phyloP scores from a whole-genome alignment of 2,888 invertebrate species.

The Noctua fimbriata region DNA sequence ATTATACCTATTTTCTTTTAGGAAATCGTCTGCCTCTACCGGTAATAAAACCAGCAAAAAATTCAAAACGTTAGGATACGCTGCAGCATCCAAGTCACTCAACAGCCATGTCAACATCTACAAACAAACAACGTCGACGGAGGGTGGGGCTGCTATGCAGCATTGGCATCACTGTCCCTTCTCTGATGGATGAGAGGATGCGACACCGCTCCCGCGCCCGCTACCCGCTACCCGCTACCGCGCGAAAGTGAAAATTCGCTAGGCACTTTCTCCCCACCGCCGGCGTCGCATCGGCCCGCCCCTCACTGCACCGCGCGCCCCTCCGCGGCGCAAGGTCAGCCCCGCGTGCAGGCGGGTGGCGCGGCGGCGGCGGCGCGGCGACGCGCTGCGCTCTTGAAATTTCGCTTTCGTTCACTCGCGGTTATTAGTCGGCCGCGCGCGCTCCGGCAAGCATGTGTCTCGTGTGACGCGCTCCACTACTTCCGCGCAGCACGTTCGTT shows the following conservation, averaged over 20 bases:
- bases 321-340: conserved; percentile 84
- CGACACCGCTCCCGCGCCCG: conserved; percentile 76
- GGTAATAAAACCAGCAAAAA: not conserved
- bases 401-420: conserved; percentile 92
- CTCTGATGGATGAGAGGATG: conserved; percentile 18
- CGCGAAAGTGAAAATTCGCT: conserved; percentile 89
- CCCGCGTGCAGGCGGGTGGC: conserved; percentile 83
- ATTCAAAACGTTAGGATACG: not conserved
- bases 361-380: conserved; percentile 83
- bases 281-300: conserved; percentile 74
- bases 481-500: conserved; percentile 83
- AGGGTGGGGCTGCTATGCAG: conserved; percentile 8
- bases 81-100: not conserved
- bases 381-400: conserved; percentile 92
- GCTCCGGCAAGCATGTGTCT: conserved; percentile 91
- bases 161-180: conserved; percentile 5
- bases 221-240: conserved; percentile 79
- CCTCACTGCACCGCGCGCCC: conserved; percentile 72
- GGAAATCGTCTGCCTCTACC: not conserved
- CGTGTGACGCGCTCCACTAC: conserved; percentile 87
- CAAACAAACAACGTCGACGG: not conserved
- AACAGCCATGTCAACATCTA: conserved; percentile 22
- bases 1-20: not conserved
- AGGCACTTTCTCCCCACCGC: conserved; percentile 89
- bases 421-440: conserved; percentile 91